Conservation (phyloP, 1,140 invertebrate genomes). For the Prorops nasuta region DNA sequence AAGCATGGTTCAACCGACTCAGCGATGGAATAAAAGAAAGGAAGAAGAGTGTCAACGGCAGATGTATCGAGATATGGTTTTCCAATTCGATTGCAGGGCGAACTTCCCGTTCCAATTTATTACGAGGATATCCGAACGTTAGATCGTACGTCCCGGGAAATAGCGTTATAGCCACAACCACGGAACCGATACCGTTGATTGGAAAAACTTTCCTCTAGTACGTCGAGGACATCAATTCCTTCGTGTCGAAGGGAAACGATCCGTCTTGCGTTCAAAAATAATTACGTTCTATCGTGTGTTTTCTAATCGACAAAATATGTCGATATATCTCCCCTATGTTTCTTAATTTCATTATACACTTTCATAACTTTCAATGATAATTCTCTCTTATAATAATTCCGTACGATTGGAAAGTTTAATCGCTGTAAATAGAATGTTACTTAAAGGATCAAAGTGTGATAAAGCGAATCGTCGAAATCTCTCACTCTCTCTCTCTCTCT, state of each 20-base stretch:
- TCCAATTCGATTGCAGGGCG: background rate
- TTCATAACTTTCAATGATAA: too few species aligned
- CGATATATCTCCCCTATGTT: too few species aligned
- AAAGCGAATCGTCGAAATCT: background rate
- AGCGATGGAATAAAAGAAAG: constrained; percentile 8
- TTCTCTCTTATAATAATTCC: too few species aligned
- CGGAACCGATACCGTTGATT: constrained; percentile 4
- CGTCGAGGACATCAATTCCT: too few species aligned
- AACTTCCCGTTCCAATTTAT: background rate
- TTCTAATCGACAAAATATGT: too few species aligned
- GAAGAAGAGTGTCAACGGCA: constrained; percentile 16
- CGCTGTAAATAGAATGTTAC: too few species aligned
- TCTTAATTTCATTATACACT: too few species aligned
- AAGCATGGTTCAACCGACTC: too few species aligned
- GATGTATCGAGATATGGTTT: constrained; percentile 26
- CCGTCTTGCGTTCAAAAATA: constrained; percentile 1
- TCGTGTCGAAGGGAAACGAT: background rate
- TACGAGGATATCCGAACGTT: background rate
- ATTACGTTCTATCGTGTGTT: constrained; percentile 5
- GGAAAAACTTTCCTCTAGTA: background rate
- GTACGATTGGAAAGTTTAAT: too few species aligned
- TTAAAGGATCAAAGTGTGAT: background rate
- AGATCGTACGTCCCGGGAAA: background rate
- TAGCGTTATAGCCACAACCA: constrained; percentile 2
- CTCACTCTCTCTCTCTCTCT: too few species aligned